Evolutionary conservation across 2,888 invertebrate species (phyloP), one percentile per base, ranked within the genome.

Genomic region (Trimorus sp.): DNA sequence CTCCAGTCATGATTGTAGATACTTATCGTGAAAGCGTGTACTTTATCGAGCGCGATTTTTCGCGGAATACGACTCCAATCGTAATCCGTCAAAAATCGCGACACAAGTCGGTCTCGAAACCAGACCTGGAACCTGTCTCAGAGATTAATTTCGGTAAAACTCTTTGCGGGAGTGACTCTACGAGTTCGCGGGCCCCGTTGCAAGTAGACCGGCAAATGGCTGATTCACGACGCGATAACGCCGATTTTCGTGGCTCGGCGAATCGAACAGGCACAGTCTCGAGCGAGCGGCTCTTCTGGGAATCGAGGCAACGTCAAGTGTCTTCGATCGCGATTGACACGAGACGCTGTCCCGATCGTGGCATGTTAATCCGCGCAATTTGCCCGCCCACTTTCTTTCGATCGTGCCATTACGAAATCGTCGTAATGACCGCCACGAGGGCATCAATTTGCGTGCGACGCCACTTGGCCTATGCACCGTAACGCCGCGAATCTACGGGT

Each of bases 401-500:
- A 56, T 49, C 40, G 40, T 26, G 26, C 26, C 6, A 69, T 79
- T 68, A 75, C 54, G 66, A 76, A 81, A 81, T 40, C 40, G 73
- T 63, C 66, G 58, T 78, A 77, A 78, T 26, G 78, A 82, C 51
- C 56, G 48, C 78, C 63, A 78, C 63, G 70, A 78, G 74, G n/a
- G 68, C 16, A 74, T 78, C 70, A 75, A 78, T 75, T 69, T 40
- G 40, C 49, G 59, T 65, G 9, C 53, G 60, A 1, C 40, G 40
- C 40, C 40, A 40, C 40, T 14, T 51, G 68, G 62, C 42, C 62
- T 56, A 74, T 65, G 53, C 73, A 76, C 59, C 83, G 75, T 79
- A 79, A 81, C 81, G 63, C 65, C 2, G 60, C 63, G 66, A 71
- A 75, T 78, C 71, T 78, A 54, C 66, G 74, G 65, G 78, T 71